These are phyloP conservation scores for Schlechtendalia chinensis DNA, from an alignment of 1,140 invertebrate species.

Conservation along the genomic window DNA sequence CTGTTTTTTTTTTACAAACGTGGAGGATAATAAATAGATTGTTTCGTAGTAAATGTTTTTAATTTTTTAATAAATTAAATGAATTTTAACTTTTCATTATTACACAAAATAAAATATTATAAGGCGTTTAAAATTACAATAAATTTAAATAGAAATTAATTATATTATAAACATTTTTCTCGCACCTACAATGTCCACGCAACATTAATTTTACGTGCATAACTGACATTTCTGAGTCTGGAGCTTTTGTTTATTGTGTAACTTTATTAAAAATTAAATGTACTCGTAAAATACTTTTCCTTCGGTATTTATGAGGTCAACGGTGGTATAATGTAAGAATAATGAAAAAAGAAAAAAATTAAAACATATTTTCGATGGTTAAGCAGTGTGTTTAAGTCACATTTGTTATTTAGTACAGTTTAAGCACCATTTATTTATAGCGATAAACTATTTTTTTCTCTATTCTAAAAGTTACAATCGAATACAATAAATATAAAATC, in stretches of 20 bases:
- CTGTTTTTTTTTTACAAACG: too few species aligned
- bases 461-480: neutral
- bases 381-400: neutral
- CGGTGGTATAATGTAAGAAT: neutral
- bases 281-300: neutral
- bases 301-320: neutral
- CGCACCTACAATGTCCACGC: too few species aligned
- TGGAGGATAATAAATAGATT: too few species aligned
- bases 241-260: neutral
- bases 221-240: neutral
- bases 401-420: neutral
- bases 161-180: neutral
- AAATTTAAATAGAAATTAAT: neutral
- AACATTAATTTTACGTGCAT: neutral
- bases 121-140: neutral
- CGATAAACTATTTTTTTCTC: neutral
- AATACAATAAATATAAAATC: neutral
- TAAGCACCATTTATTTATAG: too few species aligned
- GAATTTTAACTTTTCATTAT: neutral
- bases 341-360: neutral
- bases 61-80: too few species aligned
- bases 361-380: neutral
- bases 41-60: too few species aligned
- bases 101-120: neutral
- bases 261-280: conserved; percentile 13